Conservation (phyloP, 2,113 vertebrate species). For the Catharus fuscescens region DNA sequence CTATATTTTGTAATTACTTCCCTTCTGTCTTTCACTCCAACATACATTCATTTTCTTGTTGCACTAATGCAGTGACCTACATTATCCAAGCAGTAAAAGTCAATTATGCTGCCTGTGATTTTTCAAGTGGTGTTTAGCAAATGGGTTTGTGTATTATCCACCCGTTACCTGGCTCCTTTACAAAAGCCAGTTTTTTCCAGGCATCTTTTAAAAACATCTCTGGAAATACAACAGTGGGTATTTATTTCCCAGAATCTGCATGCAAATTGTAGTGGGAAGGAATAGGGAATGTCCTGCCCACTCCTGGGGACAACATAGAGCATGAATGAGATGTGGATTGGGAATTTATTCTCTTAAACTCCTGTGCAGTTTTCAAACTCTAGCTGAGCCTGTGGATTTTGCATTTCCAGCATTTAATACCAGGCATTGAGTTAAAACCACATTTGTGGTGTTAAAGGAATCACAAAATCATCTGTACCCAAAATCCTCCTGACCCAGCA, state of each 20-base stretch:
- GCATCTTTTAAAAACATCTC: neutral
- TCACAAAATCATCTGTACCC: neutral
- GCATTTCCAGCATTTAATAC: neutral
- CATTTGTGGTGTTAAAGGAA: neutral
- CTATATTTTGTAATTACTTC: constrained; percentile 73
- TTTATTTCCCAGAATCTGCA: neutral
- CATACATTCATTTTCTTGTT: constrained; percentile 50
- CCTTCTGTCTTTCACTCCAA: constrained; percentile 62
- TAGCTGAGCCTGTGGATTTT: neutral
- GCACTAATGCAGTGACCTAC: constrained; percentile 60
- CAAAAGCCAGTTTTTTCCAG: neutral
- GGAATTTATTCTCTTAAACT: neutral
- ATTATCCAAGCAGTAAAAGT: constrained; percentile 62
- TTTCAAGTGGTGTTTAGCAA: constrained; percentile 60
- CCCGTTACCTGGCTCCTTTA: neutral
- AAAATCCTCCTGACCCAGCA: neutral
- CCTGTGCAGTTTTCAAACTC: neutral
- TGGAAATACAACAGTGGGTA: neutral
- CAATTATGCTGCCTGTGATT: constrained; percentile 62
- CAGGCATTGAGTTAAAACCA: neutral
- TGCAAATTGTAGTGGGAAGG: neutral
- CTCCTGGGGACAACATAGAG: neutral
- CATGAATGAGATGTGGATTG: neutral
- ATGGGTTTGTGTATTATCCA: neutral
- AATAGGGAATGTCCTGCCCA: neutral